Percentiles rank a stretch among this genome's conserved stretches.
Evolutionary conservation across 35 echinoderm and acorn worm species (phyloP).

Genomic region (Ophioderma brevispina): DNA sequence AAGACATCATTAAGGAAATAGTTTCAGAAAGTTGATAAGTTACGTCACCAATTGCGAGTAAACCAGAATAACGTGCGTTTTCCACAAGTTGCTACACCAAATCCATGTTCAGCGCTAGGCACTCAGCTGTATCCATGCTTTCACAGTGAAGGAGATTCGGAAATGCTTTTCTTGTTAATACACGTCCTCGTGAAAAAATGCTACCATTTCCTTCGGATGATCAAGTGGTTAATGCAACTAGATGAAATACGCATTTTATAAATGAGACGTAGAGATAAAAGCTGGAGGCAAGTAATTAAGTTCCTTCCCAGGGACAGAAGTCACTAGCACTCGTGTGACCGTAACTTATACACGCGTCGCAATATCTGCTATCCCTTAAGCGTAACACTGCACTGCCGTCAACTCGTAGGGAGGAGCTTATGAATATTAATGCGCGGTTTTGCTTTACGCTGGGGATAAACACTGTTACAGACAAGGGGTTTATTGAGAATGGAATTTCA

Average conservation of each 20-base stretch:
- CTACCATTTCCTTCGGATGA: not conserved
- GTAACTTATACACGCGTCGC: not conserved
- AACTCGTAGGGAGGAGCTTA: not conserved
- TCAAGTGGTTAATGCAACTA: not conserved
- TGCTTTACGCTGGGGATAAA: not conserved
- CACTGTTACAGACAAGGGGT: no score
- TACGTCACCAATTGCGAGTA: no score
- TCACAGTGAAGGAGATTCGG: not conserved
- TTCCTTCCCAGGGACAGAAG: not conserved
- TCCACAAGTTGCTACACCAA: not conserved
- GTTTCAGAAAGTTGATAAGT: no score
- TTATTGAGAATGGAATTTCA: no score
- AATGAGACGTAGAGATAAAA: not conserved
- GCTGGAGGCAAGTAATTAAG: not conserved
- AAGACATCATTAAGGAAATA: not conserved
- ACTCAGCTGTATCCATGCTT: not conserved
- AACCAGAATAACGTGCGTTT: not conserved
- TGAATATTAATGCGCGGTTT: not conserved
- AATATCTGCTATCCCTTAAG: not conserved
- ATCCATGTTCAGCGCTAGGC: not conserved
- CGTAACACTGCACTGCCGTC: not conserved
- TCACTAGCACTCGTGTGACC: not conserved
- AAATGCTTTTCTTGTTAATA: not conserved
- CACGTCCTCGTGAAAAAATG: not conserved
- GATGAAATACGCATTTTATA: not conserved